Conservation (phyloP, 2,888 invertebrate species). For the Cephus spinipes region DNA sequence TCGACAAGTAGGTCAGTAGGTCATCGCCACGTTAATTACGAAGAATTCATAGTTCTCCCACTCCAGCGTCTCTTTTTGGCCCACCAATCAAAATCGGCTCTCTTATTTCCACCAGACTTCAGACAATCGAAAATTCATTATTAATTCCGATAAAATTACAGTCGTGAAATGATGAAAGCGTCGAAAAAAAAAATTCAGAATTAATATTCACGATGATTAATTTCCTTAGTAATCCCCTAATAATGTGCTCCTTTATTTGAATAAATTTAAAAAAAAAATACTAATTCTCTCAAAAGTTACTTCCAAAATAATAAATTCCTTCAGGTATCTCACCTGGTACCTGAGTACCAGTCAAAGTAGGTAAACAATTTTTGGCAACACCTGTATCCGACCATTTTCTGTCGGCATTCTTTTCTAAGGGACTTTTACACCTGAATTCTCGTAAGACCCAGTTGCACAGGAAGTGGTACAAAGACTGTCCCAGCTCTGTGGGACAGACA, state of each 20-base stretch:
- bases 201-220: not conserved
- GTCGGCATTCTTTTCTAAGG: no score
- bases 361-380: not conserved
- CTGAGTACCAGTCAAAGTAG: not conserved
- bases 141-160: not conserved
- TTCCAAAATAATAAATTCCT: not conserved
- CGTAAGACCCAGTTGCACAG: not conserved
- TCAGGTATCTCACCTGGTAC: not conserved
- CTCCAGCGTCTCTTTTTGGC: slow-evolving; percentile 32
- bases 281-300: not conserved
- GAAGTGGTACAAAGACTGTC: not conserved
- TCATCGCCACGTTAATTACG: slow-evolving; percentile 54
- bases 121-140: not conserved
- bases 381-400: not conserved
- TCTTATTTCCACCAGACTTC: not conserved
- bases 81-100: not conserved
- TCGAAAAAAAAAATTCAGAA: not conserved
- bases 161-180: not conserved
- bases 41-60: slow-evolving; percentile 45
- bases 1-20: slow-evolving; percentile 52
- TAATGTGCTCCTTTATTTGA: not conserved
- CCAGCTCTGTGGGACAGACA: not conserved
- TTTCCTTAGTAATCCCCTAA: not conserved
- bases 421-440: not conserved
- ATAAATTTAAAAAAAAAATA: not conserved